Percentiles rank a stretch among this genome's conserved stretches.
phyloP scores from a whole-genome alignment of 2,113 vertebrate species.

The Onychorhynchus coronatus region DNA sequence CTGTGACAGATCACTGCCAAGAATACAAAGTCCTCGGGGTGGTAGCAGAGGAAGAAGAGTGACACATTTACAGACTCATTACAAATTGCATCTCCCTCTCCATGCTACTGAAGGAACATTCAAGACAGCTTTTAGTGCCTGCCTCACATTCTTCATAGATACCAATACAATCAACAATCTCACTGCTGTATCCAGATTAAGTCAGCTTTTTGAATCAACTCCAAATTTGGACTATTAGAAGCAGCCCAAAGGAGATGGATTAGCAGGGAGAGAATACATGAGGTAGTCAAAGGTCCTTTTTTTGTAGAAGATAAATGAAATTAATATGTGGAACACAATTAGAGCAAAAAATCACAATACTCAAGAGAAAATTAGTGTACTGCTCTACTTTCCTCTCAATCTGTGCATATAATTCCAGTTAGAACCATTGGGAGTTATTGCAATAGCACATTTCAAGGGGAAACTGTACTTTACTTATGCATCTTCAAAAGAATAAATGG shows the following conservation, averaged over 20 bases:
- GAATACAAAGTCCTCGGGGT: neutral
- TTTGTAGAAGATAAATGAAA: conserved; percentile 40
- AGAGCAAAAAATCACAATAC: conserved; percentile 55
- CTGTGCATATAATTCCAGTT: conserved; percentile 26
- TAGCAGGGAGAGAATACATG: neutral
- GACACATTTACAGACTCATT: neutral
- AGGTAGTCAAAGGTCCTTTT: conserved; percentile 21
- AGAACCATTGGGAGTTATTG: neutral
- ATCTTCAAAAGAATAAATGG: neutral
- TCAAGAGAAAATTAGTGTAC: conserved; percentile 36
- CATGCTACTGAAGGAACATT: neutral
- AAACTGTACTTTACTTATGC: neutral
- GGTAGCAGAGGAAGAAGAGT: neutral
- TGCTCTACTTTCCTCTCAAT: conserved; percentile 51
- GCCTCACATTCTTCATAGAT: neutral
- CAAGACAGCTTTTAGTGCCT: neutral
- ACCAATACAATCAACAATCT: neutral
- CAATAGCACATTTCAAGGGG: conserved; percentile 32
- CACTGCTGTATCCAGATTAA: neutral
- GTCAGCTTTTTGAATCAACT: conserved; percentile 11
- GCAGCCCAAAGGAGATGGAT: neutral
- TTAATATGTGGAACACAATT: conserved; percentile 46
- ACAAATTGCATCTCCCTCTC: neutral
- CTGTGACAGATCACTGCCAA: neutral
- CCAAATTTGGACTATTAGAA: conserved; percentile 10